Evolutionary conservation across 2,888 invertebrate species (phyloP).

Genomic region (Microctonus brassicae): DNA sequence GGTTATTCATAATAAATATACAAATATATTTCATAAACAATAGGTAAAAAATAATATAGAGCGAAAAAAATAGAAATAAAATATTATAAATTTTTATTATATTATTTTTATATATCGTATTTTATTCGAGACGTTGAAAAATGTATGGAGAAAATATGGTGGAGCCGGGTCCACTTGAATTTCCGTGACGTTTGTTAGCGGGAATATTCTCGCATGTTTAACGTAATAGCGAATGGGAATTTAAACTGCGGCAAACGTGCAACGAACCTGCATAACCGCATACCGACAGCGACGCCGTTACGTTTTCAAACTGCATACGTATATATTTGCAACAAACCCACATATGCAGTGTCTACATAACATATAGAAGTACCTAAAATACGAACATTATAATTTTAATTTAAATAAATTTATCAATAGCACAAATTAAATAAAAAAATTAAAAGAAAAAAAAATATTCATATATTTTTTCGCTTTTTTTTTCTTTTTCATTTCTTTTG

Average conservation of each 20-base stretch:
- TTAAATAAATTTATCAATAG: too few species aligned
- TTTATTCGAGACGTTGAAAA: conserved; percentile 20
- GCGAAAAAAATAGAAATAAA: not conserved
- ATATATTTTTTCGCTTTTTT: conserved; percentile 25
- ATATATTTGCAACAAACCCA: not conserved
- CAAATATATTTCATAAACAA: not conserved
- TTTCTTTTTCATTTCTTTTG: conserved; percentile 16
- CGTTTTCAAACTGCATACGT: conserved; percentile 23
- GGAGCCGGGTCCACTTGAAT: conserved; percentile 32
- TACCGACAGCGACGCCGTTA: conserved; percentile 5
- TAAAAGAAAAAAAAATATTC: conserved; percentile 25
- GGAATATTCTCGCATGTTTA: conserved; percentile 35
- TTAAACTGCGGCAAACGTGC: conserved; percentile 42
- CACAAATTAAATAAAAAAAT: too few species aligned
- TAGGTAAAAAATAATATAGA: not conserved
- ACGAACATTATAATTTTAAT: too few species aligned
- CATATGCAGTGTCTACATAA: not conserved
- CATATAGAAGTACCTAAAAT: too few species aligned
- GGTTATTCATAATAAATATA: too few species aligned
- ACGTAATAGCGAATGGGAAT: conserved; percentile 39
- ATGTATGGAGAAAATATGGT: conserved; percentile 24
- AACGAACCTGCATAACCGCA: conserved; percentile 37
- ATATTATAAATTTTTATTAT: not conserved
- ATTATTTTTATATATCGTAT: not conserved
- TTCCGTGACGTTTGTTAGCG: conserved; percentile 32